Conservation (phyloP, 2,113 vertebrate genomes). For the Struthidea cinerea region DNA sequence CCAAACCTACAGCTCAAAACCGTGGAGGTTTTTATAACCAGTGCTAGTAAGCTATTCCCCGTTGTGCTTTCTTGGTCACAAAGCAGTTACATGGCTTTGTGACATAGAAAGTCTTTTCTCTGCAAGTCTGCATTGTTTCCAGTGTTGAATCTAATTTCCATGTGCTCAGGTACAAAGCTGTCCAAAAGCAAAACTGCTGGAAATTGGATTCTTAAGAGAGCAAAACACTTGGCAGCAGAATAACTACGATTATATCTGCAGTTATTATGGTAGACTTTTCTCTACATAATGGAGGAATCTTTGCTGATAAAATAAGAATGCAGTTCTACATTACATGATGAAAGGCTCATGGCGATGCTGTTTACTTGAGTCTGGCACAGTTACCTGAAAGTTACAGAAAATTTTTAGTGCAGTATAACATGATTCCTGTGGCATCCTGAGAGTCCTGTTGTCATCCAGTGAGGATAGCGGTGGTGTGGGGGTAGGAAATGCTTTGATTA, state of each 20-base stretch:
- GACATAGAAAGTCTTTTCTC: background rate
- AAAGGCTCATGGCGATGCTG: background rate
- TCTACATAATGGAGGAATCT: background rate
- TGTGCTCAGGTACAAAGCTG: rapidly evolving
- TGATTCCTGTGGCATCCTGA: background rate
- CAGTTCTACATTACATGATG: background rate
- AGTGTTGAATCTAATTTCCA: background rate
- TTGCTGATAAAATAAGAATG: background rate
- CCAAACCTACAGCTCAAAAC: background rate
- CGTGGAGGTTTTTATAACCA: background rate
- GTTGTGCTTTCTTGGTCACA: background rate
- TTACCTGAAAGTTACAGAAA: background rate
- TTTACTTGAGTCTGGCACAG: background rate
- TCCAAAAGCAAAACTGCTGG: background rate
- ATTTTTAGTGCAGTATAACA: background rate
- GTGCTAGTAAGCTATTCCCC: background rate
- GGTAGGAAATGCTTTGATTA: background rate
- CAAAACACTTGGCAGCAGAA: background rate
- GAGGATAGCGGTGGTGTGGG: background rate
- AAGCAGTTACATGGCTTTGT: background rate
- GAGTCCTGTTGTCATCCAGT: background rate
- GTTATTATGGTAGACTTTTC: background rate
- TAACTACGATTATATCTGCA: background rate
- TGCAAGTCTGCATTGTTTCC: background rate
- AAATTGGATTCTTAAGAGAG: background rate